phyloP scores from a whole-genome alignment of 1,140 invertebrate species.

The Drosophila nasuta region DNA sequence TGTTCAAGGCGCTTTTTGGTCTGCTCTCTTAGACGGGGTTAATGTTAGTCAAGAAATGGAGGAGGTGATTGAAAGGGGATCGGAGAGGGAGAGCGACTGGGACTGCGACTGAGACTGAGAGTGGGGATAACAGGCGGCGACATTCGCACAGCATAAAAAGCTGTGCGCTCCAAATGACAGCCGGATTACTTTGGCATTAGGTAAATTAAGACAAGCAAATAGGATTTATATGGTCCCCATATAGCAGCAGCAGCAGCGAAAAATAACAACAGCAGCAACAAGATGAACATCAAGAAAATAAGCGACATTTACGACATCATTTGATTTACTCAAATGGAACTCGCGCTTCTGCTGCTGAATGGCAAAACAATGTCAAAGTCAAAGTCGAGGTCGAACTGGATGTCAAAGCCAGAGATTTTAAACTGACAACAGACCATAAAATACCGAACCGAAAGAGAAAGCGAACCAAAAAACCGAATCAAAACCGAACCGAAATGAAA shows the following conservation, averaged over 20 bases:
- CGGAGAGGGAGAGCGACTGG: too few relatives aligned
- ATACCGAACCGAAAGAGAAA: slow-evolving; percentile 24
- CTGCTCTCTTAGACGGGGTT: background rate
- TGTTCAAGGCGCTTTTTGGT: too few relatives aligned
- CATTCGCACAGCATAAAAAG: slow-evolving; percentile 50
- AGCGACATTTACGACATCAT: slow-evolving; percentile 70
- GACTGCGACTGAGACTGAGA: too few relatives aligned
- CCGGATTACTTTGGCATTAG: slow-evolving; percentile 57
- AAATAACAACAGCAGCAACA: slow-evolving; percentile 3
- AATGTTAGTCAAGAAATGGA: background rate
- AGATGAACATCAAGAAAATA: slow-evolving; percentile 11
- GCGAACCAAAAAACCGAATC: slow-evolving; percentile 34
- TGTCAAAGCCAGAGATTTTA: slow-evolving; percentile 54
- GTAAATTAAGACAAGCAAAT: slow-evolving; percentile 78
- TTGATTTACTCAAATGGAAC: slow-evolving; percentile 72
- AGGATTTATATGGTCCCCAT: slow-evolving; percentile 62
- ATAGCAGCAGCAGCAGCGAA: slow-evolving; percentile 1
- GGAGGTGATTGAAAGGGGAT: too few relatives aligned
- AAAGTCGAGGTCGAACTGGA: slow-evolving; percentile 40
- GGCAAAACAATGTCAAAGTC: slow-evolving; percentile 45
- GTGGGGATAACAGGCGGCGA: slow-evolving; percentile 27
- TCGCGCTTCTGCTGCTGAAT: slow-evolving; percentile 6
- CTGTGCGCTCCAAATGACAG: slow-evolving; percentile 40
- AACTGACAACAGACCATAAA: slow-evolving; percentile 69
- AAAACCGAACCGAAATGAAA: background rate